Evolutionary conservation across 1,140 invertebrate species (phyloP).

Genomic region (Agraylea sexmaculata): DNA sequence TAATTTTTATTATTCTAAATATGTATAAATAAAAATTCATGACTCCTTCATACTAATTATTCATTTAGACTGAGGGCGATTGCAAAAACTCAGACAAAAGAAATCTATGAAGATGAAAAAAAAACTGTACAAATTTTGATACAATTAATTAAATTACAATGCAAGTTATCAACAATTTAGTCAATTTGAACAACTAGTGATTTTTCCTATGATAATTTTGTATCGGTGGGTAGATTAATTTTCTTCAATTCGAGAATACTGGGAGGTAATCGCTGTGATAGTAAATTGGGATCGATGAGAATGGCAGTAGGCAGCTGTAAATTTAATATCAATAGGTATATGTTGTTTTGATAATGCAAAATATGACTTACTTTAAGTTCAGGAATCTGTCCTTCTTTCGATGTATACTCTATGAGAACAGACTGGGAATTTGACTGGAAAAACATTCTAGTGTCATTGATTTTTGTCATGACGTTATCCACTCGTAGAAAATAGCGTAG

Average conservation of each 20-base stretch:
- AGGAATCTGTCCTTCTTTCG: constrained; percentile 55
- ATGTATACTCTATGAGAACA: constrained; percentile 65
- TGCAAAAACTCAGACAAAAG: too few species aligned
- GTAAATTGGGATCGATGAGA: constrained; percentile 15
- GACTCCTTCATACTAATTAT: too few species aligned
- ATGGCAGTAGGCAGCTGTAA: constrained; percentile 13
- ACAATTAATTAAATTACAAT: too few species aligned
- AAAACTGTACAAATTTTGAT: too few species aligned
- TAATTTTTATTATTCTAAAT: too few species aligned
- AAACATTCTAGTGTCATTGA: constrained; percentile 88
- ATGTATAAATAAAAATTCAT: too few species aligned
- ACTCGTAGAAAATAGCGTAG: constrained; percentile 87
- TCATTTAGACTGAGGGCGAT: too few species aligned
- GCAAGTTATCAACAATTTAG: too few species aligned
- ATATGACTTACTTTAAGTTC: constrained; percentile 43
- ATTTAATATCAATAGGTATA: not conserved
- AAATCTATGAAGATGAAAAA: too few species aligned
- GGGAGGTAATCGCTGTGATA: constrained; percentile 14
- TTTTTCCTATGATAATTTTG: too few species aligned
- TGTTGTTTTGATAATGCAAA: not conserved
- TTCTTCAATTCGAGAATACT: constrained; percentile 10
- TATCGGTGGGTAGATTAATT: constrained; percentile 14
- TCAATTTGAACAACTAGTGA: too few species aligned
- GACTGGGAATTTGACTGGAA: constrained; percentile 67
- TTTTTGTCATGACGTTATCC: constrained; percentile 78